Percentiles rank a stretch among this genome's conserved stretches.
These are phyloP conservation scores for Rhogogaster chlorosoma DNA, from an alignment of 2,888 invertebrate species.

Conservation along the genomic window DNA sequence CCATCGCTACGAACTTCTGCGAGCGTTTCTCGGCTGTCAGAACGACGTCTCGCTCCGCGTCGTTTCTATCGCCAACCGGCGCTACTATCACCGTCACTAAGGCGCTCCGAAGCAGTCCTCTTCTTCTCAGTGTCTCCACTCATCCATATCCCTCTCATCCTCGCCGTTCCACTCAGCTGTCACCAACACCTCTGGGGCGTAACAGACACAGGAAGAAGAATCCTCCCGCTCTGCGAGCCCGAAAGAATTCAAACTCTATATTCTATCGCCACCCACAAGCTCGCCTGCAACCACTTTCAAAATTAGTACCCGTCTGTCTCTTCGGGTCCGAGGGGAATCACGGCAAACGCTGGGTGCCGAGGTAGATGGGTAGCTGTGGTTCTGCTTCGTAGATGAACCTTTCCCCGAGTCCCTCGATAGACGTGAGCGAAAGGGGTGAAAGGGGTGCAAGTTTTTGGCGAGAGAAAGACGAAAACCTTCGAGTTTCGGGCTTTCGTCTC, in stretches of 20 bases:
- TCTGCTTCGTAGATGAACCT: not conserved
- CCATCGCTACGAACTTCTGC: constrained; percentile 30
- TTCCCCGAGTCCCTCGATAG: not conserved
- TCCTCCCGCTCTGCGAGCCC: not conserved
- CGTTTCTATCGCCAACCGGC: not conserved
- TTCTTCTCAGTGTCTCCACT: constrained; percentile 61
- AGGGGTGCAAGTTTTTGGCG: too few relatives aligned
- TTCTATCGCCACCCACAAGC: constrained; percentile 58
- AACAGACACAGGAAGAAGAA: not conserved
- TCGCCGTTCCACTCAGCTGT: not conserved
- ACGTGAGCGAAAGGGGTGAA: not conserved
- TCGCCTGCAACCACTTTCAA: constrained; percentile 65
- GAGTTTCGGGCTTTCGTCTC: too few relatives aligned
- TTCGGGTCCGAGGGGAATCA: constrained; percentile 1
- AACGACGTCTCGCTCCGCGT: constrained; percentile 9
- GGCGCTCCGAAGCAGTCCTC: constrained; percentile 52
- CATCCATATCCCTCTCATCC: constrained; percentile 59
- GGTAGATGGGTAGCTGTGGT: not conserved
- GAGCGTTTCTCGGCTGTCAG: constrained; percentile 35
- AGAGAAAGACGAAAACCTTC: too few relatives aligned
- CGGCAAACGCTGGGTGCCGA: not conserved
- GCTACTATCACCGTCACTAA: not conserved
- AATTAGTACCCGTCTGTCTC: constrained; percentile 70
- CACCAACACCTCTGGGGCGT: not conserved
- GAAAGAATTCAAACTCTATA: constrained; percentile 57